These are phyloP conservation scores for Caenorhabditis japonica DNA, from an alignment of 2,888 invertebrate genomes.

Conservation along the genomic window DNA sequence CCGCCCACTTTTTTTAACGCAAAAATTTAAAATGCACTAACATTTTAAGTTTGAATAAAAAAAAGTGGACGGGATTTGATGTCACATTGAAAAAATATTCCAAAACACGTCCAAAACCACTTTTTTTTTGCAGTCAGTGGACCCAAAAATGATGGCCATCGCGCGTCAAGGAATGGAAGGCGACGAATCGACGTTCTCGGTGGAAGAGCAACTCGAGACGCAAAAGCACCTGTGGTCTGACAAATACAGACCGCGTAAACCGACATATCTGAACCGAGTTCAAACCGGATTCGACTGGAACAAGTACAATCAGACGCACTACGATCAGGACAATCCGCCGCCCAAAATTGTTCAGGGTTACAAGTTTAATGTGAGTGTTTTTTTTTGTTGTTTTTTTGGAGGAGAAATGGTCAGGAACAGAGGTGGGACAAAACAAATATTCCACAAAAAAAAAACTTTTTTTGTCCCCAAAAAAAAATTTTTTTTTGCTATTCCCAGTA, in stretches of 20 bases:
- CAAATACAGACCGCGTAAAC: constrained; percentile 96
- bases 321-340: constrained; percentile 99
- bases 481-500: too few relatives aligned
- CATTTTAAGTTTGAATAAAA: too few relatives aligned
- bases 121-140: constrained; percentile 72
- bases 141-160: constrained; percentile 84
- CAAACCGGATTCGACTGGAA: constrained; percentile 97
- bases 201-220: constrained; percentile 81
- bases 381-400: not conserved
- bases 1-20: too few relatives aligned
- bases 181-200: constrained; percentile 83
- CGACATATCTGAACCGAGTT: constrained; percentile 92
- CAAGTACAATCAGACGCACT: constrained; percentile 99
- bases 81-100: too few relatives aligned
- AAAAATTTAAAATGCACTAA: too few relatives aligned
- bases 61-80: too few relatives aligned
- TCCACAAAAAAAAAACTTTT: too few relatives aligned
- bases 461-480: too few relatives aligned
- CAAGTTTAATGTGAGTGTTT: constrained; percentile 87
- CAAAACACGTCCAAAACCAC: too few relatives aligned
- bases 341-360: constrained; percentile 99
- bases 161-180: constrained; percentile 88
- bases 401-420: too few relatives aligned
- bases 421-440: too few relatives aligned
- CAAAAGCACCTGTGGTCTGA: constrained; percentile 93